Conservation (phyloP, 53 echinoderm and acorn worm genomes). For the Actinopyga echinites region DNA sequence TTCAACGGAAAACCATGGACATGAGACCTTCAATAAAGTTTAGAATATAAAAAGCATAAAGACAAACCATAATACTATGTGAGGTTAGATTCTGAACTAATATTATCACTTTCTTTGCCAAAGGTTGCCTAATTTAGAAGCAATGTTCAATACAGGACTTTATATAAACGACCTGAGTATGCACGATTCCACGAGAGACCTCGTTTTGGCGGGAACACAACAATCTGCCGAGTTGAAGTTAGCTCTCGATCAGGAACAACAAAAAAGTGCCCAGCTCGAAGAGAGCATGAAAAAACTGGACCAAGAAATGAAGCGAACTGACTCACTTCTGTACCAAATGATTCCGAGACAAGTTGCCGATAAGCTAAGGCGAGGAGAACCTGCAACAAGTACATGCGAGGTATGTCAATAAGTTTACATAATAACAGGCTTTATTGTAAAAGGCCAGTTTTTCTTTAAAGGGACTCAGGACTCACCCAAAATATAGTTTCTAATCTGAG, state of each 20-base stretch:
- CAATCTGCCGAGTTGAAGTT: constrained; percentile 94
- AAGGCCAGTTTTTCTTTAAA: neutral
- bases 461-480: no score
- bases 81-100: no score
- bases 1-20: no score
- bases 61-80: no score
- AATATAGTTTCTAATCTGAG: no score
- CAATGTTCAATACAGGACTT: constrained; percentile 86
- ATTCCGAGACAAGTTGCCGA: constrained; percentile 90
- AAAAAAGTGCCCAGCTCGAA: constrained; percentile 88
- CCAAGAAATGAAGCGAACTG: constrained; percentile 87
- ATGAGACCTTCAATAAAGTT: no score
- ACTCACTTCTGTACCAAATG: constrained; percentile 90
- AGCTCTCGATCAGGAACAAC: constrained; percentile 89
- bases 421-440: neutral
- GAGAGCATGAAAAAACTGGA: constrained; percentile 91
- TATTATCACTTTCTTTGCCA: neutral
- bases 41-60: no score
- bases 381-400: constrained; percentile 93
- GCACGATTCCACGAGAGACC: constrained; percentile 93
- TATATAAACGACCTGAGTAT: constrained; percentile 96
- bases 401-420: constrained; percentile 55
- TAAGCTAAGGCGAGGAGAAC: constrained; percentile 84
- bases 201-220: constrained; percentile 90
- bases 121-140: constrained; percentile 82